Evolutionary conservation across 2,888 invertebrate species (phyloP).

Genomic region (Caenorhabditis afra): DNA sequence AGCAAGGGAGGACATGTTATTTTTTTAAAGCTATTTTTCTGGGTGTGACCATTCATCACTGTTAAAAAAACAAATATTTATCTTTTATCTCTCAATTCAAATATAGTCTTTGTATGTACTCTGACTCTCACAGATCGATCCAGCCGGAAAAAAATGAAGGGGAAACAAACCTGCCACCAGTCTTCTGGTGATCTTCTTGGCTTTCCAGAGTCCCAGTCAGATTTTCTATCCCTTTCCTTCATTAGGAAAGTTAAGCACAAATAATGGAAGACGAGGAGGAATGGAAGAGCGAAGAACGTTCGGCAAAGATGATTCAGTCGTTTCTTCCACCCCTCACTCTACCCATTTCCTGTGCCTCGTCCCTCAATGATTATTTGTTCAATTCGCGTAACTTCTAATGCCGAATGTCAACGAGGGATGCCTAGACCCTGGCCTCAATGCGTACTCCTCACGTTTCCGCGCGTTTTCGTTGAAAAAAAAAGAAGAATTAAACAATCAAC

Average conservation of each 20-base stretch:
- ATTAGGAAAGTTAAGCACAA: constrained; percentile 3
- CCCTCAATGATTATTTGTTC: constrained; percentile 45
- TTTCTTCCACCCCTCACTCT: constrained; percentile 4
- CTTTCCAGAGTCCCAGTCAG: too few species aligned
- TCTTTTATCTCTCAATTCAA: constrained; percentile 12
- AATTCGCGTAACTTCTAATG: constrained; percentile 54
- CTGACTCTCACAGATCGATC: constrained; percentile 7
- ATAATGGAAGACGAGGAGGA: neutral
- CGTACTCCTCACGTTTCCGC: constrained; percentile 15
- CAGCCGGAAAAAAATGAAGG: too few species aligned
- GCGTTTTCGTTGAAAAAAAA: neutral
- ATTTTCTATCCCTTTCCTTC: too few species aligned
- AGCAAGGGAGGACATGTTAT: neutral
- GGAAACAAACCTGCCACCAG: constrained; percentile 27
- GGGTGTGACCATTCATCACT: constrained; percentile 22
- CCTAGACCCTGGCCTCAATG: neutral
- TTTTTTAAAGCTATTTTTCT: neutral
- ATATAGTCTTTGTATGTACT: constrained; percentile 17
- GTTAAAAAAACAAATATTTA: constrained; percentile 10
- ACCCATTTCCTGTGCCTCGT: neutral
- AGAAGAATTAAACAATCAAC: constrained; percentile 9
- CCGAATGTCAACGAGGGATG: constrained; percentile 48
- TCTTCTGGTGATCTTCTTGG: neutral
- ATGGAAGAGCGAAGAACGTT: constrained; percentile 21
- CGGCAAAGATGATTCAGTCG: constrained; percentile 33